Conservation (phyloP, 2,888 invertebrate genomes). For the Hirtodrosophila cameraria region DNA sequence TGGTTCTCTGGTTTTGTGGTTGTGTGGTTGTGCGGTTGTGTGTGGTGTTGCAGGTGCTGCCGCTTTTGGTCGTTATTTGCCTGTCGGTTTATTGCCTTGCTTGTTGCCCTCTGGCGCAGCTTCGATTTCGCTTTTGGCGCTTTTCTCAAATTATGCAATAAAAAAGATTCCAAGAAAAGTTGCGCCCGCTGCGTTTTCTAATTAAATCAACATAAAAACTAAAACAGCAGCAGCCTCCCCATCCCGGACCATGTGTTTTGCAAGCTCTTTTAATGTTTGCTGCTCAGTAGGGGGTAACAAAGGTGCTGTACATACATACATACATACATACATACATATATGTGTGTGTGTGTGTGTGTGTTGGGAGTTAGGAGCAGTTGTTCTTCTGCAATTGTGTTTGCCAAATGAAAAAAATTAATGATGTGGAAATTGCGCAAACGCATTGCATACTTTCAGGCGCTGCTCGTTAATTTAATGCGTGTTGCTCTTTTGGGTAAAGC, state of each 20-base stretch:
- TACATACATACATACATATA: no score
- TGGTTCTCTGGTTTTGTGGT: background rate
- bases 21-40: background rate
- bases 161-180: conserved; percentile 48
- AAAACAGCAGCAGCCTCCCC: conserved; percentile 7
- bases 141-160: conserved; percentile 75
- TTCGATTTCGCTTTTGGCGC: conserved; percentile 43
- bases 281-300: background rate
- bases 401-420: conserved; percentile 69
- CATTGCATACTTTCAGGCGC: conserved; percentile 45
- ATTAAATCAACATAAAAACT: conserved; percentile 77
- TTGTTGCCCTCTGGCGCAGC: conserved; percentile 7
- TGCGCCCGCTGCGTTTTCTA: conserved; percentile 59
- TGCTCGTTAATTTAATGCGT: conserved; percentile 53
- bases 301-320: no score
- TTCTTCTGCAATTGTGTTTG: conserved; percentile 36
- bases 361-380: background rate
- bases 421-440: conserved; percentile 70
- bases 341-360: no score
- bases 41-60: conserved; percentile 15
- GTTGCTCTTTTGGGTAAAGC: conserved; percentile 8
- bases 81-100: conserved; percentile 32
- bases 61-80: conserved; percentile 40
- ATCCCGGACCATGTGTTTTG: conserved; percentile 39
- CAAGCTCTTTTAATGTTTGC: conserved; percentile 48